Base-by-base conservation (phyloP, 1,140 invertebrate genomes). In the Bombus consobrinus region DNA sequence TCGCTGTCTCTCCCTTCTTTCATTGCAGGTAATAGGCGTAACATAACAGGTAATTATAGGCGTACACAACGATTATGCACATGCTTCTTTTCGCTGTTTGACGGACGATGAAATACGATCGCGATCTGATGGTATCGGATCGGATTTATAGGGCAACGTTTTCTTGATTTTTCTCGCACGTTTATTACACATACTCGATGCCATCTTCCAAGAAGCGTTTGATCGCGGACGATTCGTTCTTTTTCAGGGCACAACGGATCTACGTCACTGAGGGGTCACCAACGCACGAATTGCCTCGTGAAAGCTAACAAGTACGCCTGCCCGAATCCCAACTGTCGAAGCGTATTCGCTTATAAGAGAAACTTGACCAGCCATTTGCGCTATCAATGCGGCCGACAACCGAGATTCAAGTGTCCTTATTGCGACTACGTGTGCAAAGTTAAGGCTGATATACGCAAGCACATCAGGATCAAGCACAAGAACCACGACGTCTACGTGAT, bases 371-470 rank as follows among this genome's bases (percentile, higher is more conserved):
- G 97, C 10, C 93, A 94, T 59, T 86, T 92, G 22, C 89, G 89
- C 1, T 95, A 94, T 87, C 95, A 96, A 87, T 96, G 96, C 86
- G 96, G 96, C 9, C 94, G 96, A 71, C 94, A 95, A 83, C 95
- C 96, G 10, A 92, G 95, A 72, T 95, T 96, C 89, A 94, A 95
- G 73, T 96, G 96, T 88, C 95, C 94, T 22, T 90, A 94, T 76
- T 96, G 95, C 83, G 74, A 90, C 5, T 94, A 95, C 77, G 1
- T 68, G 74, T 88, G 87, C 73, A 90, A 88, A 47, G 75, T 83
- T 39, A 91, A 90, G 73, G 8, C 83, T 1, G 87, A 84, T 64
- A 72, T 91, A 53, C 93, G 88, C 85, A 92, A 89, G 86, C 93
- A 39, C 90, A 95, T 92, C 81, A 92, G 93, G 85, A 81, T 91